Percentiles rank a stretch among this genome's conserved stretches.
phyloP scores from a whole-genome alignment of 2,888 invertebrate species.

The Rosalia funebris region DNA sequence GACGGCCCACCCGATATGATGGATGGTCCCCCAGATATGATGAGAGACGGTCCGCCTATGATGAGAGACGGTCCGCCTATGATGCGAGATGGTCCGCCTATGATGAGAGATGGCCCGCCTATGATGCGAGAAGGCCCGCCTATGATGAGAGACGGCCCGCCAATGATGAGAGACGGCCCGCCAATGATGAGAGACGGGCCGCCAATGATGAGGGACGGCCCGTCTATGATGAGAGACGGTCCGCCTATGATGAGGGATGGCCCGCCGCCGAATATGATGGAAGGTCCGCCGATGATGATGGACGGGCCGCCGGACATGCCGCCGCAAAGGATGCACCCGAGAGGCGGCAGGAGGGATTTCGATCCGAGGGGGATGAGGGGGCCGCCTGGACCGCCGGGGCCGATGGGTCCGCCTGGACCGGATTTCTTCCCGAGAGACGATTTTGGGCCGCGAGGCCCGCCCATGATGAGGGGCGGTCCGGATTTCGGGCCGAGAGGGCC shows the following conservation, averaged over 20 bases:
- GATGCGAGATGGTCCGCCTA: slow-evolving; percentile 25
- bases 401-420: no score
- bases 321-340: slow-evolving; percentile 17
- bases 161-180: slow-evolving; percentile 15
- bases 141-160: slow-evolving; percentile 26
- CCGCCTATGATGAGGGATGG: slow-evolving; percentile 15
- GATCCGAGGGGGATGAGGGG: slow-evolving; percentile 47
- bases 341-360: slow-evolving; percentile 38
- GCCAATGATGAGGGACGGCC: slow-evolving; percentile 36
- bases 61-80: slow-evolving; percentile 11
- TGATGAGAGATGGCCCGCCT: slow-evolving; percentile 13
- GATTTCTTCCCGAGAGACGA: slow-evolving; percentile 51
- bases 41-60: slow-evolving; percentile 5
- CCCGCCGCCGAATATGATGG: slow-evolving; percentile 16
- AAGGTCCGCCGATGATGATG: slow-evolving; percentile 26
- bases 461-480: slow-evolving; percentile 51
- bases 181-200: slow-evolving; percentile 35
- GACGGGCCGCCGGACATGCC: slow-evolving; percentile 31
- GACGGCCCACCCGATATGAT: slow-evolving; percentile 15
- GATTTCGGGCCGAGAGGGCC: slow-evolving; percentile 51
- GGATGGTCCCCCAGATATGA: slow-evolving; percentile 20
- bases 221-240: slow-evolving; percentile 14
- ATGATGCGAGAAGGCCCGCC: slow-evolving; percentile 12
- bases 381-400: no score
- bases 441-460: slow-evolving; percentile 45